Percentiles rank a stretch among this genome's conserved stretches.
These are phyloP conservation scores for Xiphophorus couchianus DNA, from an alignment of 2,113 vertebrate genomes.

Conservation along the genomic window DNA sequence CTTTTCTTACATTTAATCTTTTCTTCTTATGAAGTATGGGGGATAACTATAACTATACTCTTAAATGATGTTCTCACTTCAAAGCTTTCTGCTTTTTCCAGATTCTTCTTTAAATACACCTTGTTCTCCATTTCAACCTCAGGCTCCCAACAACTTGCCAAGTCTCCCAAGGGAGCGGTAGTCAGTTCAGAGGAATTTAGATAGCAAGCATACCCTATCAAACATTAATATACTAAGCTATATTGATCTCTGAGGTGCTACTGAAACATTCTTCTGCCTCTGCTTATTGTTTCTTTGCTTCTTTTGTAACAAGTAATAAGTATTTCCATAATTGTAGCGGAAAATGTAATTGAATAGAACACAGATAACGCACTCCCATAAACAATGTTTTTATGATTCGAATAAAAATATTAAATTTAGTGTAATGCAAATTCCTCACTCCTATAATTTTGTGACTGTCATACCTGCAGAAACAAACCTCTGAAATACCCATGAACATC, in stretches of 20 bases:
- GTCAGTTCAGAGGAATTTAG: slow-evolving; percentile 67
- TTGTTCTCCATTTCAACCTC: slow-evolving; percentile 19
- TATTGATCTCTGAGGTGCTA: slow-evolving; percentile 30
- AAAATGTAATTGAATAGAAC: too few species aligned
- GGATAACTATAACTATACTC: too few species aligned
- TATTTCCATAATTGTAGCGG: too few species aligned
- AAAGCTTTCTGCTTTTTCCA: slow-evolving; percentile 16
- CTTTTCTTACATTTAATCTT: background rate
- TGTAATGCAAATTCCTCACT: too few species aligned
- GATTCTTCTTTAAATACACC: slow-evolving; percentile 27
- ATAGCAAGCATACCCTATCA: slow-evolving; percentile 45
- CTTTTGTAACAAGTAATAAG: too few species aligned
- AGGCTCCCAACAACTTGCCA: slow-evolving; percentile 43
- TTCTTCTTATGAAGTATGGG: slow-evolving; percentile 27
- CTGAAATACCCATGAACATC: slow-evolving; percentile 22
- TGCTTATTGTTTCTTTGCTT: background rate
- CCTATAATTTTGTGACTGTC: background rate
- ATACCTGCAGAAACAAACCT: slow-evolving; percentile 7
- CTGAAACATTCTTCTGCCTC: slow-evolving; percentile 15
- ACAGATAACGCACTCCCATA: too few species aligned
- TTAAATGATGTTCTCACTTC: slow-evolving; percentile 10
- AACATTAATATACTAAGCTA: slow-evolving; percentile 64
- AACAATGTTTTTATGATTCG: too few species aligned
- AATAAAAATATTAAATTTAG: too few species aligned
- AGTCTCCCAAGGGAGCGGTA: slow-evolving; percentile 53